phyloP scores from a whole-genome alignment of 2,113 vertebrate genomes.

The Octodon degus region DNA sequence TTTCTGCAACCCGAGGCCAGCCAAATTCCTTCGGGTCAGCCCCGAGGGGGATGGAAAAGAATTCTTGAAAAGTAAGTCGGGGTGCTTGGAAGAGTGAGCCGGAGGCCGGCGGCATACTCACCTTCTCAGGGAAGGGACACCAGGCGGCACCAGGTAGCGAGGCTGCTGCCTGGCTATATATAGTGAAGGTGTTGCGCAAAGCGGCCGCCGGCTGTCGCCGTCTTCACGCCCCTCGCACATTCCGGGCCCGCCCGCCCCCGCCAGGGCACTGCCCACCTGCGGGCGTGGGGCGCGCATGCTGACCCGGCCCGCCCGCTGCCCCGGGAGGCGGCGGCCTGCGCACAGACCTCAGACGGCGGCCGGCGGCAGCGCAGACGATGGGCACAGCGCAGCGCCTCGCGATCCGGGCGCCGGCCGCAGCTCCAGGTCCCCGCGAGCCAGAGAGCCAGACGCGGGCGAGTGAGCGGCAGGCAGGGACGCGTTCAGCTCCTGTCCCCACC shows the following conservation, averaged over 20 bases:
- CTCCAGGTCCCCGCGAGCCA: background rate
- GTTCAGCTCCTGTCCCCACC: background rate
- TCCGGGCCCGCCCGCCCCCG: slow-evolving; percentile 82
- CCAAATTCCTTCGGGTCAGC: background rate
- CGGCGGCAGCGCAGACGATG: background rate
- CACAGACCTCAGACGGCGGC: background rate
- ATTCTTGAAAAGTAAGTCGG: background rate
- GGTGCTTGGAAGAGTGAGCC: background rate
- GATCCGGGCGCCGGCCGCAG: background rate
- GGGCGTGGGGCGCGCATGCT: slow-evolving; percentile 84
- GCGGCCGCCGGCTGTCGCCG: slow-evolving; percentile 79
- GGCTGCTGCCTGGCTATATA: slow-evolving; percentile 84
- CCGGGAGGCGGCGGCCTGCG: background rate
- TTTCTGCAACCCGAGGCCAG: slow-evolving; percentile 20
- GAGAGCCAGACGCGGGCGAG: background rate
- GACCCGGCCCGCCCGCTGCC: slow-evolving; percentile 76
- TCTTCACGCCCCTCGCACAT: slow-evolving; percentile 86
- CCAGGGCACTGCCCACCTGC: slow-evolving; percentile 87
- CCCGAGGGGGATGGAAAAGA: slow-evolving; percentile 3
- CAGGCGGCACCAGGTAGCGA: slow-evolving; percentile 78
- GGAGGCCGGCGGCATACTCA: slow-evolving; percentile 82
- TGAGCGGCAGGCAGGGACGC: background rate
- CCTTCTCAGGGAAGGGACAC: slow-evolving; percentile 77
- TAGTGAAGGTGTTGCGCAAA: slow-evolving; percentile 88
- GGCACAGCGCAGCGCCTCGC: background rate